These are phyloP conservation scores for Eudemis profundana DNA, from an alignment of 2,888 invertebrate species.

Conservation along the genomic window DNA sequence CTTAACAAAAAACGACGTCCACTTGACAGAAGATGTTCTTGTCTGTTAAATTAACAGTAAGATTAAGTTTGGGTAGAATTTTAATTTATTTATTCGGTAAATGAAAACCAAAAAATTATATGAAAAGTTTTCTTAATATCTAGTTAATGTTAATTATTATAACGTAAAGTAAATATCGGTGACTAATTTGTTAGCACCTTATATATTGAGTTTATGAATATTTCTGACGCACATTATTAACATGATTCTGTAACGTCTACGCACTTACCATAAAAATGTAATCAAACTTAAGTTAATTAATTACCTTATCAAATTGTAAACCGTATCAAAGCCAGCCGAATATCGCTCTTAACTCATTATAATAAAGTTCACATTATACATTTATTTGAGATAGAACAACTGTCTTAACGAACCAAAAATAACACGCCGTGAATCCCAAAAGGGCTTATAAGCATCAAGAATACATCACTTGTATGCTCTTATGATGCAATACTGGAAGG, in stretches of 20 bases:
- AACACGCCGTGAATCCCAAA: background rate
- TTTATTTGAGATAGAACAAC: background rate
- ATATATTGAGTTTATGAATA: too few species aligned
- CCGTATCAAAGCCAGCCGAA: background rate
- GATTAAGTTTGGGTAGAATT: too few species aligned
- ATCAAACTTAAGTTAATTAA: slow-evolving; percentile 2
- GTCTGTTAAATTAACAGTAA: too few species aligned
- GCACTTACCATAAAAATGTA: background rate
- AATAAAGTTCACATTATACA: background rate
- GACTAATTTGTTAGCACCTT: too few species aligned
- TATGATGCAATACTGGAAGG: background rate
- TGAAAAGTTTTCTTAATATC: too few species aligned
- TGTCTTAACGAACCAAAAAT: background rate
- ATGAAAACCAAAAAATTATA: too few species aligned
- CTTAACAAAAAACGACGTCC: too few species aligned
- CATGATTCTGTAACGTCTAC: background rate
- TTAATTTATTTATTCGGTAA: too few species aligned
- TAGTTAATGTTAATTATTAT: too few species aligned
- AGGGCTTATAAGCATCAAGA: background rate
- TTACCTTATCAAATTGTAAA: too few species aligned
- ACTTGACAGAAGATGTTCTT: too few species aligned
- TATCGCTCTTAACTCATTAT: background rate
- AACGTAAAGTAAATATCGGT: too few species aligned
- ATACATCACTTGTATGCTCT: background rate
- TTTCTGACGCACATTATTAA: background rate